Conservation (phyloP, 2,113 vertebrate species). For the Stictonetta naevosa region DNA sequence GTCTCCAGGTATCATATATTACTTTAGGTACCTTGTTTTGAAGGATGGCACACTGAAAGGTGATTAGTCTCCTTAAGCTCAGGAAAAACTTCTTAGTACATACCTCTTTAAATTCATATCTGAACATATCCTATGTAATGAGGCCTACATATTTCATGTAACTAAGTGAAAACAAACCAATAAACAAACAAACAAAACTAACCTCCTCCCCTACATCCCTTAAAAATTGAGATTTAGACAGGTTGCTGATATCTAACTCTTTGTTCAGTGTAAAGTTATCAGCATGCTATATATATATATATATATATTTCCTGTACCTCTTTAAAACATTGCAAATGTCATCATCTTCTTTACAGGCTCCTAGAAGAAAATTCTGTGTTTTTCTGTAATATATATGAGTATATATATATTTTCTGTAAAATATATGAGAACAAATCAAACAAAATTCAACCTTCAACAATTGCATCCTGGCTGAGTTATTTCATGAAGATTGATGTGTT, state of each 20-base stretch:
- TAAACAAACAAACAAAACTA: background rate
- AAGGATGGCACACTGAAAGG: background rate
- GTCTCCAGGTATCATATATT: background rate
- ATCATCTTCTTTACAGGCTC: background rate
- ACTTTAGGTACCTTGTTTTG: background rate
- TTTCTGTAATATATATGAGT: background rate
- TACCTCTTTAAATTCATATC: background rate
- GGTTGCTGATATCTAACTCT: background rate
- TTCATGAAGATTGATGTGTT: background rate
- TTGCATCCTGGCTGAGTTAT: background rate
- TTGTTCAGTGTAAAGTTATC: background rate
- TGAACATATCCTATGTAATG: background rate
- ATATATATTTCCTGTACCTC: background rate
- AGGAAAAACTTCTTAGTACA: background rate
- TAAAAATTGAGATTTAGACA: background rate
- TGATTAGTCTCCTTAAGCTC: background rate
- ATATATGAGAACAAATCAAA: background rate
- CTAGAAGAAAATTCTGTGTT: background rate
- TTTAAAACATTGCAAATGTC: background rate
- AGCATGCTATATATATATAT: background rate
- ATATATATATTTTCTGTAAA: too few species aligned
- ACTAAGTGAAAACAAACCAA: background rate
- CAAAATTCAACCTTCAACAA: background rate
- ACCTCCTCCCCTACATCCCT: accelerated
- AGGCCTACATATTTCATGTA: background rate